Base-by-base conservation (phyloP, 1,140 invertebrate species). In the Drosophila santomea region DNA sequence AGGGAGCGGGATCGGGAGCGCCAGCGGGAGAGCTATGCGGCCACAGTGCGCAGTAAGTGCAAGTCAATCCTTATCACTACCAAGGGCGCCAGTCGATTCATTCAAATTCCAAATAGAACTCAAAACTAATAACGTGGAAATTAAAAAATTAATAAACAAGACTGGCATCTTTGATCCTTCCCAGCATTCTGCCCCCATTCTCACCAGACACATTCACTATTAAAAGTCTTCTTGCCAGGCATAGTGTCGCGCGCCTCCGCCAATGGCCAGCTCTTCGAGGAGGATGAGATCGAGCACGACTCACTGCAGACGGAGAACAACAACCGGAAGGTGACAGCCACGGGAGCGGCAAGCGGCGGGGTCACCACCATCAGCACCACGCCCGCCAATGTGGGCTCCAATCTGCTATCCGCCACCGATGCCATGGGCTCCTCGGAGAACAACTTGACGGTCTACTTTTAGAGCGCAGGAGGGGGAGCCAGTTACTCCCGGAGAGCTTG, bases 11-110 rank as follows among this genome's bases (percentile, higher is more conserved):
- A 84, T n/a, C 73, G 91, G 6, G 90, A 92, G 25, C 71, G 84
- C 1, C 84, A 92, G 47, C 74, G 90, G 11, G 91, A 92, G 47
- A 92, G 88, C 69, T 92, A 92, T 74, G 89, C 91, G 20, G 91
- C 91, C 28, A 92, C 91, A 35, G 91, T 92, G 48, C 88, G 91
- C 88, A 92, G 91, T 92, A 91, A 92, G 90, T 88, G 6, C 17
- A 11, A 43, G 14, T 43, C 11, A 15, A 25, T 56, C 14, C 3
- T 11, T 6, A n/a, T n/a, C 4, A 7, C 25, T 4, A 0, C n/a
- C n/a, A 17, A 11, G 14, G 8, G 36, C 25, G 5, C 50, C 17
- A 36, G 15, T 52, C 50, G 4, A 12, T 10, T 11, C 12, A 20
- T 5, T 6, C 2, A 36, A 48, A 15, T 28, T 25, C 7, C 14